Evolutionary conservation across 2,888 invertebrate species (phyloP).

Genomic region (Scotopteryx bipunctaria): DNA sequence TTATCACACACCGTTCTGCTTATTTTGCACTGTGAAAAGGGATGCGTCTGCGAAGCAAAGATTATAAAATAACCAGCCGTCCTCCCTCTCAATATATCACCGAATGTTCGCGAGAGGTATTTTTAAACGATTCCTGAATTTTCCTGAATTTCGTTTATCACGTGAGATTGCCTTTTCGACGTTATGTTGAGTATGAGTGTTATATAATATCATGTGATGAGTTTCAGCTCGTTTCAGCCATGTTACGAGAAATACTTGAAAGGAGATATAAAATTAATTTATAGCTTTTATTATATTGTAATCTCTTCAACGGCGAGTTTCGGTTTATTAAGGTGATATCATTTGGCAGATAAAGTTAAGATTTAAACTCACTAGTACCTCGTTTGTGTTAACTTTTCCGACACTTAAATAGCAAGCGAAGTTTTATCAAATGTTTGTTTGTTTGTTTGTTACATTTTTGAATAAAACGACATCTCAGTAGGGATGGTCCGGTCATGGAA

Average conservation of each 20-base stretch:
- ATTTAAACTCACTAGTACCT: too few species aligned
- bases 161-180: constrained; percentile 36
- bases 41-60: constrained; percentile 45
- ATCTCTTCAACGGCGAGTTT: too few species aligned
- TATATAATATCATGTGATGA: constrained; percentile 6
- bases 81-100: constrained; percentile 30
- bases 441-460: too few species aligned
- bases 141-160: constrained; percentile 36
- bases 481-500: too few species aligned
- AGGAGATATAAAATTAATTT: neutral
- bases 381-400: too few species aligned
- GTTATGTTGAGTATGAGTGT: constrained; percentile 15
- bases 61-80: constrained; percentile 43
- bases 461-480: too few species aligned
- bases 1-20: neutral
- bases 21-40: constrained; percentile 21
- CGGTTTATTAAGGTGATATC: too few species aligned
- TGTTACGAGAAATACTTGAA: constrained; percentile 4
- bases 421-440: too few species aligned
- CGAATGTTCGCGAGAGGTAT: constrained; percentile 31
- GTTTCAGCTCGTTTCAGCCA: neutral
- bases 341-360: too few species aligned
- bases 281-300: neutral
- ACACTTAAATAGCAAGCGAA: too few species aligned
- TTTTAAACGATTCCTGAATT: constrained; percentile 37